Conservation (phyloP, 2,888 invertebrate genomes). For the Smittia aterrima region DNA sequence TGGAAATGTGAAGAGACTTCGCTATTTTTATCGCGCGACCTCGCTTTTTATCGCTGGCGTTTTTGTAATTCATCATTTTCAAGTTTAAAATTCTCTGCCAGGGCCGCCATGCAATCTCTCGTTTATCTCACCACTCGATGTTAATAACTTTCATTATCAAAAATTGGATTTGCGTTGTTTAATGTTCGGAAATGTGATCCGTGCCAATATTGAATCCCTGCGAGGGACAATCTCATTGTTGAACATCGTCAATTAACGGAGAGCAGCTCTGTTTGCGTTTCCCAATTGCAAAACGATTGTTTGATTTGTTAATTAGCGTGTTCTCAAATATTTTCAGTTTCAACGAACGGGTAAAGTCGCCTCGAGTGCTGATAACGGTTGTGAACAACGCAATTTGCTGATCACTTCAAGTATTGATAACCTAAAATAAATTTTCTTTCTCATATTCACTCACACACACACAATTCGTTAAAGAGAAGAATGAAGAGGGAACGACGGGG, state of each 20-base stretch:
- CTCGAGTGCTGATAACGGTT: background rate
- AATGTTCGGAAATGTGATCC: too few relatives aligned
- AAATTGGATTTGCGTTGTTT: too few relatives aligned
- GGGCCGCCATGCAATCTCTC: too few relatives aligned
- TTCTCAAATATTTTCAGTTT: background rate
- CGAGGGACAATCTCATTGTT: too few relatives aligned
- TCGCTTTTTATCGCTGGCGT: background rate
- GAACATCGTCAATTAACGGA: too few relatives aligned
- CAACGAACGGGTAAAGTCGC: background rate
- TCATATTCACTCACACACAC: background rate
- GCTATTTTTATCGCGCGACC: background rate
- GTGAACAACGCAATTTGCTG: background rate
- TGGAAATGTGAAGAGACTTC: background rate
- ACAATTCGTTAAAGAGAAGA: background rate
- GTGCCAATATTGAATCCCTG: too few relatives aligned
- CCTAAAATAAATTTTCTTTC: background rate
- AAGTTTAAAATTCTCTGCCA: background rate
- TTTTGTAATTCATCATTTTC: background rate
- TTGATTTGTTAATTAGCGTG: slow-evolving; percentile 2
- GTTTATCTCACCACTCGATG: too few relatives aligned
- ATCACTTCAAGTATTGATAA: background rate
- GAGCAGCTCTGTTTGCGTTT: too few relatives aligned
- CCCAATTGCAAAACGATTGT: background rate
- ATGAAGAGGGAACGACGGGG: background rate
- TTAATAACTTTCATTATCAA: too few relatives aligned